Conservation (phyloP, 2,113 vertebrate genomes). For the Limnothrissa miodon region DNA sequence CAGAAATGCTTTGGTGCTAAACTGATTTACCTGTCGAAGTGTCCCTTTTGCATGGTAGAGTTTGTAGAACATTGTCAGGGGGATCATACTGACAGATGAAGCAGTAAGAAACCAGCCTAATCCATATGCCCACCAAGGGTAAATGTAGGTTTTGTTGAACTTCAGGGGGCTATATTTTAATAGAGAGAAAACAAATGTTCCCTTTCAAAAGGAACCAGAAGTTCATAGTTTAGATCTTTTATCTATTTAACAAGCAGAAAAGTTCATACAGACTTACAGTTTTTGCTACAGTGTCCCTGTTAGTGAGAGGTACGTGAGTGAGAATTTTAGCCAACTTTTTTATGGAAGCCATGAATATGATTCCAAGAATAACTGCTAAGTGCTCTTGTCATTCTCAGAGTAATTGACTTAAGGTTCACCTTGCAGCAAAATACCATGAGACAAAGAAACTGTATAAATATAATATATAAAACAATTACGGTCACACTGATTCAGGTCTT, state of each 20-base stretch:
- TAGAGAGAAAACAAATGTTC: slow-evolving; percentile 61
- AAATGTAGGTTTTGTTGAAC: slow-evolving; percentile 66
- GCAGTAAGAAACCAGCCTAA: slow-evolving; percentile 66
- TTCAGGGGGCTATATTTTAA: slow-evolving; percentile 62
- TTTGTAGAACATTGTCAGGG: slow-evolving; percentile 61
- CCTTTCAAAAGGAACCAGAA: slow-evolving; percentile 47
- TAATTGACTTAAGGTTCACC: too few relatives aligned
- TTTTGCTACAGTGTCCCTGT: too few relatives aligned
- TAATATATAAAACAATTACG: too few relatives aligned
- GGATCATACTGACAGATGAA: slow-evolving; percentile 61
- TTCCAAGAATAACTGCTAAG: too few relatives aligned
- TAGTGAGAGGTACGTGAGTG: too few relatives aligned
- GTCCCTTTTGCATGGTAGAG: slow-evolving; percentile 55
- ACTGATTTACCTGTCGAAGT: slow-evolving; percentile 56
- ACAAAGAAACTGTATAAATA: too few relatives aligned
- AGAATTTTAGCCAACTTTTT: too few relatives aligned
- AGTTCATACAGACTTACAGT: too few relatives aligned
- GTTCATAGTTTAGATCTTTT: not conserved
- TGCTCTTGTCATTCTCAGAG: too few relatives aligned
- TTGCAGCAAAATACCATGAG: too few relatives aligned
- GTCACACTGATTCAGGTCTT: too few relatives aligned
- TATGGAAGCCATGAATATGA: too few relatives aligned
- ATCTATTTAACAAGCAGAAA: not conserved
- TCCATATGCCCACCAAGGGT: slow-evolving; percentile 66
- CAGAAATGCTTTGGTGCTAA: not conserved